Evolutionary conservation across 1,140 invertebrate species (phyloP), one percentile per base, ranked within the genome.

Genomic region (Aphaenogaster floridana): DNA sequence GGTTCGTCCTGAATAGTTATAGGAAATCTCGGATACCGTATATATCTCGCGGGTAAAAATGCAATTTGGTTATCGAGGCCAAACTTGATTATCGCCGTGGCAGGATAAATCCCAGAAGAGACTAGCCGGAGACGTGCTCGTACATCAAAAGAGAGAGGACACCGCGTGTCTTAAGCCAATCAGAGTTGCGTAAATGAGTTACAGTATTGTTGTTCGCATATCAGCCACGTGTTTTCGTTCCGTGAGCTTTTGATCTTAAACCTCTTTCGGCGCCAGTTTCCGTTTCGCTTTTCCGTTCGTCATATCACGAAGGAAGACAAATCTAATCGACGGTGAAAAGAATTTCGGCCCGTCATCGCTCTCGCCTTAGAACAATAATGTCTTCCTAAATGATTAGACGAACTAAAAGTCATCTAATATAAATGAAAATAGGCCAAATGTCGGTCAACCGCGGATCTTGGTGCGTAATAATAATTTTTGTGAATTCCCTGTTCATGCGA

Each of bases 101-200:
- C 8, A 13, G 9, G 9, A 69, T 57, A 81, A 81, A 54, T 69
- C 48, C 21, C 50, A 69, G 9, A 80, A 42, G 50, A 81, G 36
- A 54, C n/a, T 42, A 28, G 78, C n/a, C 34, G 63, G 13, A 45
- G 28, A 78, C 39, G 13, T 39, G 61, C n/a, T 68, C 78, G 63
- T 80, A 69, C 68, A 80, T 80, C 63, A 80, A 80, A 80, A 39
- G 4, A n/a, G 61, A n/a, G 28, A 80, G 2, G n/a, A 42, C 34
- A 2, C 34, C 36, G 45, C n/a, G 63, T 17, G 48, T 57, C 78
- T 81, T 42, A 71, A 81, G 50, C 15, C 66, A 81, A 81, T 81
- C 64, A 71, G 39, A 69, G 9, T 54, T 54, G 63, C 48, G 63
- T 81, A 81, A 81, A 81, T 81, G 17, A 81, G n/a, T 81, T 81